Evolutionary conservation across 2,888 invertebrate species (phyloP), one percentile per base, ranked within the genome.

Genomic region (Ormyrus rosae): DNA sequence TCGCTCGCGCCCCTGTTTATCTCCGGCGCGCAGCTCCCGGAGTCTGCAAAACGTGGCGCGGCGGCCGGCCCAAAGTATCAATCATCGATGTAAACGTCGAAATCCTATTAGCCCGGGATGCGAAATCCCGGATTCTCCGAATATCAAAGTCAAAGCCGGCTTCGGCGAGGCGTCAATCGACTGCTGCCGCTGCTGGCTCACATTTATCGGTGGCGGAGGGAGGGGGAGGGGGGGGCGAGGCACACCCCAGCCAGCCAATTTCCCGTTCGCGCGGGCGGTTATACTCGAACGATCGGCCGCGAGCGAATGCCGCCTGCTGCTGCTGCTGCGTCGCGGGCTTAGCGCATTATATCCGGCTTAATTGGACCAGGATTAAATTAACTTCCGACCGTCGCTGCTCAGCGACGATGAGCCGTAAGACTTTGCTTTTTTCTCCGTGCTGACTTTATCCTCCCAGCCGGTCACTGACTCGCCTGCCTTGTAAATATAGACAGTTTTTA

Each of bases 301-400:
- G 55, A 13, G 48, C 50, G 19, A 11, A 19, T 67, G 53, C 34
- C 9, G n/a, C 46, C 11, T 19, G 19, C 8, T 9, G 51, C 13
- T 51, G 67, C 19, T 60, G 46, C 8, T 9, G 19, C 75, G 84
- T 77, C 65, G 51, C 6, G 48, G 85, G 84, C 84, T 84, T 83
- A 84, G 67, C 83, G 85, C 63, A 55, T 85, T 85, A 84, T 84
- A 87, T 85, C 85, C 85, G 84, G 83, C 84, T 86, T 86, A 88
- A 88, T 88, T 88, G 86, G 84, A 83, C 85, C 82, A 83, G 84
- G 85, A 87, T 88, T 87, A 85, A 87, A 88, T 88, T 87, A 87
- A 87, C 86, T 88, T 87, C 83, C 86, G 84, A 79, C 73, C 11
- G 56, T 11, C n/a, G n/a, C 9, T n/a, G 19, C 19, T 19, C 19